Percentiles rank a stretch among this genome's conserved stretches.
Evolutionary conservation across 1,140 invertebrate genomes (phyloP).

Genomic region (Lutraria rhynchaena): DNA sequence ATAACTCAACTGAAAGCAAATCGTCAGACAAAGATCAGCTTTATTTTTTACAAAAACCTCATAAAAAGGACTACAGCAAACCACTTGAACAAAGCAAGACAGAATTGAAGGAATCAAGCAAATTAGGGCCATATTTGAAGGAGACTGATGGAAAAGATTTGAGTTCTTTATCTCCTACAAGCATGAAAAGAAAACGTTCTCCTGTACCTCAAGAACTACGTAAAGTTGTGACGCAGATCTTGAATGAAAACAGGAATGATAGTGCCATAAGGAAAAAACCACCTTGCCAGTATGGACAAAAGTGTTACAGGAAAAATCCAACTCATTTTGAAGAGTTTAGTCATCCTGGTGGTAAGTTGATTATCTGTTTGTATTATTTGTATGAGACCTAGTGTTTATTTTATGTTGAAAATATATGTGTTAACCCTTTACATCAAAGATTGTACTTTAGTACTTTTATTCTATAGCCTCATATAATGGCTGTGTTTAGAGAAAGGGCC

Average conservation of each 20-base stretch:
- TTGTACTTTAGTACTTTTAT: no score
- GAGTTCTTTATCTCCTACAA: background rate
- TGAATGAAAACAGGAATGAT: constrained; percentile 11
- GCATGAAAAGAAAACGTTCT: constrained; percentile 40
- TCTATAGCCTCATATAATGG: no score
- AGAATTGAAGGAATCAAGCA: background rate
- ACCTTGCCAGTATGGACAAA: constrained; percentile 70
- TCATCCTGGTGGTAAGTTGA: constrained; percentile 63
- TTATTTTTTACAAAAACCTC: constrained; percentile 32
- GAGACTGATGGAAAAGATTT: background rate
- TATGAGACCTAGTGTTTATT: no score
- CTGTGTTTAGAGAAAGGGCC: no score
- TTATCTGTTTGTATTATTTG: no score
- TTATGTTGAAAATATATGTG: no score
- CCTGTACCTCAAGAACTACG: constrained; percentile 38
- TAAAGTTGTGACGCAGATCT: constrained; percentile 48
- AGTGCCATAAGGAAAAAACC: constrained; percentile 45
- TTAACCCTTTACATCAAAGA: no score
- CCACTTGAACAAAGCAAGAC: background rate
- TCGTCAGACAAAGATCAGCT: background rate
- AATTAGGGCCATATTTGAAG: background rate
- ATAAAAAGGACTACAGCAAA: constrained; percentile 43
- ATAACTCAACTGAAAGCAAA: background rate
- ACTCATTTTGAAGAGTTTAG: constrained; percentile 69
- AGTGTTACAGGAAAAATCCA: constrained; percentile 77